Evolutionary conservation across 2,797 vertebrate genomes (phyloP).

Genomic region (Varecia variegata): DNA sequence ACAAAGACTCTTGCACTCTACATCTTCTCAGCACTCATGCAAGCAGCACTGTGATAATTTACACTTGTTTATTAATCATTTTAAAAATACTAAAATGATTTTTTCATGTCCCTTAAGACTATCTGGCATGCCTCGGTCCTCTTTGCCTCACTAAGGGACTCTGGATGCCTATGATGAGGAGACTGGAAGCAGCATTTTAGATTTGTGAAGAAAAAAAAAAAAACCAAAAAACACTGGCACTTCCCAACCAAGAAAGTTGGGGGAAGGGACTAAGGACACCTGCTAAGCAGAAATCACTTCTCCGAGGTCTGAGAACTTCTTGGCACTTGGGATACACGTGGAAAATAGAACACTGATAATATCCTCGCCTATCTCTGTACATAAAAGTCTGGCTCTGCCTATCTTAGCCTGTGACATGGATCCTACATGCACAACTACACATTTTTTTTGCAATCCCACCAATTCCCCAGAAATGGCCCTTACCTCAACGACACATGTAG

Average conservation of each 20-base stretch:
- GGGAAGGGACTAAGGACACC: not conserved
- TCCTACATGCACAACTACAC: not conserved
- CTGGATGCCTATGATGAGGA: not conserved
- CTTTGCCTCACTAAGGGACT: not conserved
- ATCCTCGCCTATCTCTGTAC: not conserved
- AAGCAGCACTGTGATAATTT: not conserved
- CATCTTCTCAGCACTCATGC: not conserved
- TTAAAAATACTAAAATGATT: not conserved
- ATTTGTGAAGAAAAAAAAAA: not conserved
- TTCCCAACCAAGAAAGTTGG: not conserved
- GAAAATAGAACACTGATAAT: not conserved
- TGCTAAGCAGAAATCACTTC: conserved; percentile 9
- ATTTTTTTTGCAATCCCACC: not conserved
- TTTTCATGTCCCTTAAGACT: not conserved
- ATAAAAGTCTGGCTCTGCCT: not conserved
- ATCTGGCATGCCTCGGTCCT: not conserved
- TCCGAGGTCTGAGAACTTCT: not conserved
- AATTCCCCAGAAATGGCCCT: conserved; percentile 49
- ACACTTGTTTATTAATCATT: not conserved
- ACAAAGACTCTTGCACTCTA: not conserved
- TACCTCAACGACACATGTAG: conserved; percentile 39
- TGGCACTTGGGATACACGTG: not conserved
- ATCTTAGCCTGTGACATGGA: not conserved
- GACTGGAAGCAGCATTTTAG: not conserved
- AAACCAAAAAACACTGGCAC: not conserved